phyloP scores from a whole-genome alignment of 2,888 invertebrate species.

The Allacma fusca region DNA sequence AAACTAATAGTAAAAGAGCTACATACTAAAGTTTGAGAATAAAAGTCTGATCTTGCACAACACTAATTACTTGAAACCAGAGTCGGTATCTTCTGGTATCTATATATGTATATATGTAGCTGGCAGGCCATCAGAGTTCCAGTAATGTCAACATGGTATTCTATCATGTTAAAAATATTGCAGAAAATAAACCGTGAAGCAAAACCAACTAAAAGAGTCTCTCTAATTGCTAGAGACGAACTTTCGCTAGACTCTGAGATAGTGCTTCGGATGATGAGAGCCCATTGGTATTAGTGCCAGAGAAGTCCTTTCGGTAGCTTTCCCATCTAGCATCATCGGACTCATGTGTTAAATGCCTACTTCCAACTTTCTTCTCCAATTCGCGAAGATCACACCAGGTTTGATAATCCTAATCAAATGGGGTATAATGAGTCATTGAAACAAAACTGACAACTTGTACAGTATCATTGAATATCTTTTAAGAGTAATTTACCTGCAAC shows the following conservation, averaged over 20 bases:
- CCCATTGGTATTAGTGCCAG: slow-evolving; percentile 53
- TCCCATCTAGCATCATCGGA: slow-evolving; percentile 93
- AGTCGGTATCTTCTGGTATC: too few relatives aligned
- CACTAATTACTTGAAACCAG: too few relatives aligned
- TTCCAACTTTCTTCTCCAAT: slow-evolving; percentile 80
- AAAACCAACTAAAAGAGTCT: slow-evolving; percentile 56
- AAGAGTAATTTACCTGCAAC: slow-evolving; percentile 79
- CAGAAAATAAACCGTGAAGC: not conserved
- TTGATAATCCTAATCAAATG: slow-evolving; percentile 88
- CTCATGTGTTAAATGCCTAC: slow-evolving; percentile 88
- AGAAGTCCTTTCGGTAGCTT: slow-evolving; percentile 68
- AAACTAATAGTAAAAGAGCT: too few relatives aligned
- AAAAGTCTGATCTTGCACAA: too few relatives aligned
- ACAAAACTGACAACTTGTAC: slow-evolving; percentile 27
- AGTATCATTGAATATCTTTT: too few relatives aligned
- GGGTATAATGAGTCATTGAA: slow-evolving; percentile 60
- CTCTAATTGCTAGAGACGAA: slow-evolving; percentile 61
- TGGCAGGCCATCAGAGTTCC: too few relatives aligned
- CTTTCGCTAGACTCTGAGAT: slow-evolving; percentile 56
- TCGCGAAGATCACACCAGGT: slow-evolving; percentile 94
- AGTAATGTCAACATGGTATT: too few relatives aligned
- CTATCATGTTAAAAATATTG: too few relatives aligned
- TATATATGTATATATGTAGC: not conserved
- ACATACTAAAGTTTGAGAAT: too few relatives aligned
- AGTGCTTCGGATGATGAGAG: slow-evolving; percentile 52